Base-by-base conservation (phyloP, 2,113 vertebrate genomes). In the Dendrocopos noguchii region DNA sequence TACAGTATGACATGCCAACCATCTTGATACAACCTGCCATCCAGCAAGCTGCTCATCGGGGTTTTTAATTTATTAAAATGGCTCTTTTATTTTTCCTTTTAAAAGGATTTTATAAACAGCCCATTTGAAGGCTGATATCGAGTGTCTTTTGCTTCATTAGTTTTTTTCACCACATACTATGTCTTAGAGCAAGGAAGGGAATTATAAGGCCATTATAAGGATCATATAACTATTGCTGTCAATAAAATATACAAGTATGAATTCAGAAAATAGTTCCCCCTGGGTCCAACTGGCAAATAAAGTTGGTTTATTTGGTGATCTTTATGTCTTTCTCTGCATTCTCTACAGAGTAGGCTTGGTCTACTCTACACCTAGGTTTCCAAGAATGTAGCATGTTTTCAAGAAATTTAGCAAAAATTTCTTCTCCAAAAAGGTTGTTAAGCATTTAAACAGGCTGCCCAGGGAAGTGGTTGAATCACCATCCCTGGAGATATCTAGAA, bases 21-120 rank as follows among this genome's bases (percentile, higher is more conserved):
- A 28, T 56, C 81, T 73, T 82, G 70, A 90, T 90, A 65, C 66
- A 91, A 74, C 67, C 84, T 92, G 88, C 55, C 50, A 91, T 59
- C 52, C 80, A 80, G 73, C 11, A 56, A 75, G 83, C 68, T 85
- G 52, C 1, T 3, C 85, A 91, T 80, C 61, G 78, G 57, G 25
- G 44, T 46, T 86, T 83, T 90, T 94, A 90, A 94, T 92, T 94
- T 94, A 93, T 96, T 94, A 89, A 91, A 93, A 94, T 82, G 80
- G 36, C 42, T 91, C 25, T 28, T 95, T 96, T 95, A 95, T 82
- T 92, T 94, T 94, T 82, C 75, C 28, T 76, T 70, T 82, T 68
- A 85, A 92, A 90, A 86, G 60, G 84, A 67, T 92, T 94, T 93
- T 87, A 80, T 94, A 89, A 95, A 96, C 92, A 95, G 84, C 78